Evolutionary conservation across 2,888 invertebrate genomes (phyloP).

Genomic region (Cataglyphis rosenhaueri): DNA sequence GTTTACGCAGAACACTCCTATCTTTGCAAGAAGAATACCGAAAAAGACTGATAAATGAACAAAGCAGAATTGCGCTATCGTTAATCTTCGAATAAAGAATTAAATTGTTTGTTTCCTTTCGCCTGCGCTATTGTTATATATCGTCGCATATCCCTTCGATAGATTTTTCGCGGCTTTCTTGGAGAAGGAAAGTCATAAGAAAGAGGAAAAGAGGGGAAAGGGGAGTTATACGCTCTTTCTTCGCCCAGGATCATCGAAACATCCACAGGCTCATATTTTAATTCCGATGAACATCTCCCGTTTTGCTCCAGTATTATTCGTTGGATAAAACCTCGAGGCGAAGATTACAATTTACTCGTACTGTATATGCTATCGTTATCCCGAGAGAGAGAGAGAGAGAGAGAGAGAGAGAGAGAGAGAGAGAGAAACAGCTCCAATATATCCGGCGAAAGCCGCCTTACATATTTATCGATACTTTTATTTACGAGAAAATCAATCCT

Average conservation of each 20-base stretch:
- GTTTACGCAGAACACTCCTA: conserved; percentile 16
- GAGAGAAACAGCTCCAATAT: neutral
- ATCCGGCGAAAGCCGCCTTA: conserved; percentile 13
- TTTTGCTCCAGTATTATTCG: conserved; percentile 56
- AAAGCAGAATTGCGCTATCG: neutral
- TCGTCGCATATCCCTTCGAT: neutral
- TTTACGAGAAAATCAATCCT: conserved; percentile 25
- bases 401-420: conserved; percentile 26
- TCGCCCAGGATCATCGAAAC: conserved; percentile 33
- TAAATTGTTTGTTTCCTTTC: neutral
- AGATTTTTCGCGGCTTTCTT: conserved; percentile 22
- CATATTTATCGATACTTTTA: conserved; percentile 42
- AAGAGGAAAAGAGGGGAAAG: neutral
- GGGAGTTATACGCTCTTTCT: conserved; percentile 30
- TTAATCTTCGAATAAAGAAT: conserved; percentile 18
- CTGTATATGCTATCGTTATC: too few species aligned
- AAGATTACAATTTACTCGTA: too few species aligned
- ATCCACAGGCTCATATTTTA: conserved; percentile 52
- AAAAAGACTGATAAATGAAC: neutral
- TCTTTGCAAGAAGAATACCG: neutral
- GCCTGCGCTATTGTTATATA: neutral
- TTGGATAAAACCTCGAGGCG: conserved; percentile 54
- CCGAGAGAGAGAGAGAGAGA: neutral
- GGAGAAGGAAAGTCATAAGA: neutral
- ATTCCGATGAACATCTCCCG: conserved; percentile 55